Evolutionary conservation across 2,797 vertebrate genomes (phyloP), one percentile per base, ranked within the genome.

Genomic region (Synanceia verrucosa): DNA sequence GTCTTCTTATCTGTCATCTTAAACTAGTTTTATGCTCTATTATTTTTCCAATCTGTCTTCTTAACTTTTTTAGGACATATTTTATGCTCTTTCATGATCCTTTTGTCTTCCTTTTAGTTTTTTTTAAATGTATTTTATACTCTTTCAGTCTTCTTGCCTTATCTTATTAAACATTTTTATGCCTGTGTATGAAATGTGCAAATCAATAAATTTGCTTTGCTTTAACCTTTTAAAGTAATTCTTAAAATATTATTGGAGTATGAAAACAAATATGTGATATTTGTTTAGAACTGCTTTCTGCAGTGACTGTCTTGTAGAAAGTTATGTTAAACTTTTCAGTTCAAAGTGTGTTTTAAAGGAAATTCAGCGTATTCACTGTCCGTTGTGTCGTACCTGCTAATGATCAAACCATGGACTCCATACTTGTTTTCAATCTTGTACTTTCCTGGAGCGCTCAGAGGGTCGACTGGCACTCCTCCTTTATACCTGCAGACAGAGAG

Each of bases 341-440:
- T 12, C 1, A 70, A 48, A 31, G 8, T 2, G 3, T 58, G 14
- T 16, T 47, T 36, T 8, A 4, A 37, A 23, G 29, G 29, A 9
- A 11, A 10, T 24, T 33, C 3, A 5, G 16, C 10, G 26, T n/a
- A 3, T n/a, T n/a, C n/a, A n/a, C 34, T 23, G 14, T 24, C 26
- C 19, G 59, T 21, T n/a, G 28, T 19, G 18, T 23, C 82, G 26
- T 94, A 97, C 97, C 97, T 97, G 95, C 94, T 94, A 80, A 98
- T 97, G 81, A 96, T 94, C 93, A 98, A 82, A 80, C 96, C 88
- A 71, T 98, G 97, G 58, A 99, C 97, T 66, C 98, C 97, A 23
- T 97, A 99, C 89, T 94, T 97, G 92, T 88, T 97, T 74, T 98
- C 97, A 23, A 99, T 95, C 81, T 92, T 95, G 91, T 97, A 99